Percentiles rank a stretch among this genome's conserved stretches.
Conservation (phyloP, 2,797 vertebrate species). For the Sebastes minor region DNA sequence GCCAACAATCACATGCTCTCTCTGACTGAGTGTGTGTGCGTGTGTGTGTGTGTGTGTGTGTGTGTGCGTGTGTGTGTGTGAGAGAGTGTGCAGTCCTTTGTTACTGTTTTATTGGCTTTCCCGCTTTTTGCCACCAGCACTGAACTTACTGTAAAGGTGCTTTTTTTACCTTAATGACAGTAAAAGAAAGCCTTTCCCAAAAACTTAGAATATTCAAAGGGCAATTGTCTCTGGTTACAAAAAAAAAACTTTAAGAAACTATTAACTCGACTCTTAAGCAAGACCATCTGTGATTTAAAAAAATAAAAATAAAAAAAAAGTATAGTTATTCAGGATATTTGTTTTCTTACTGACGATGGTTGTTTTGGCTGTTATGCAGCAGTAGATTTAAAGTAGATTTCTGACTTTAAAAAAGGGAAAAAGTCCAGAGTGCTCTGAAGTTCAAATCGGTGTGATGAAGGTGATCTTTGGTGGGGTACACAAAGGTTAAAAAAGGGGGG, state of each 20-base stretch:
- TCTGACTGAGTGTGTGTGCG: neutral
- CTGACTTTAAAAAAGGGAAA: too few relatives aligned
- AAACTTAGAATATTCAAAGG: neutral
- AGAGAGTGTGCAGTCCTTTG: neutral
- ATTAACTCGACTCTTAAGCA: neutral
- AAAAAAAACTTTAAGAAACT: neutral
- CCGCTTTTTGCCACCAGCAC: neutral
- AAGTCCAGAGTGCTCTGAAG: too few relatives aligned
- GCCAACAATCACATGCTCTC: slow-evolving; percentile 9
- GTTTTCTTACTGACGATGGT: too few relatives aligned
- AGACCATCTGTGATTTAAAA: too few relatives aligned
- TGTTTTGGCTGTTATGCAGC: neutral
- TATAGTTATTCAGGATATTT: too few relatives aligned
- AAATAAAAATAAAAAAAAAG: too few relatives aligned
- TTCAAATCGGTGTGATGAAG: too few relatives aligned
- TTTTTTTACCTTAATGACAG: neutral
- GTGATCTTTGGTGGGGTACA: too few relatives aligned
- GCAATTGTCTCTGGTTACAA: neutral
- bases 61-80: neutral
- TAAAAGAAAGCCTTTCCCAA: neutral
- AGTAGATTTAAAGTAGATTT: too few relatives aligned
- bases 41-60: neutral
- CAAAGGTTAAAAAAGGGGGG: too few relatives aligned
- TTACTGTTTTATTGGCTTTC: neutral
- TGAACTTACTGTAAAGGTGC: slow-evolving; percentile 28